Base-by-base conservation (phyloP, 2,888 invertebrate genomes). In the Melinaea menophilus region DNA sequence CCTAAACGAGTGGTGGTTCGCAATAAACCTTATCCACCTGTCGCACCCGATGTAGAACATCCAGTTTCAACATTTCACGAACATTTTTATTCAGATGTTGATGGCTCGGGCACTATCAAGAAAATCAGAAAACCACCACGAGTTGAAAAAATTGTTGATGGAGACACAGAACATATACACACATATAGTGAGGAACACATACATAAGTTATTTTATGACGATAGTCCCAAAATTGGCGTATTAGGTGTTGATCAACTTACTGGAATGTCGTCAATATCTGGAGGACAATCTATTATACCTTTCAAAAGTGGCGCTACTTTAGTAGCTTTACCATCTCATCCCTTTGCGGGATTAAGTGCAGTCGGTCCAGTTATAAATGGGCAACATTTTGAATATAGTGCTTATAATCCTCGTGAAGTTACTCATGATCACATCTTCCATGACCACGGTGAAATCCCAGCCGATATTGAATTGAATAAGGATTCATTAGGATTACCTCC, bases 161-260 rank as follows among this genome's bases (percentile, higher is more conserved):
- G 91, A 64, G 86, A 91, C 73, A 90, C 88, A 68, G 91, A 91
- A 77, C 91, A 91, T 67, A 89, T 91, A 68, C 91, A 91, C 71
- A 90, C 90, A 0, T 91, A 90, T 67, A 91, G 86, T 67, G 91
- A 91, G 72, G 91, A 91, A 71, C 91, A 91, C 59, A 85, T 91
- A 62, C 91, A 91, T 68, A 91, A 91, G 71, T 73, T 90, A 62
- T 76, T 89, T 2, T 90, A 79, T 66, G 83, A 85, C 66, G 82
- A 86, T 31, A 79, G 75, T 35, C 70, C 80, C 1, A 84, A 84
- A 62, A 62, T 78, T 2, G 75, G 77, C 7, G 69, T 83, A 11
- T 74, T 79, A 13, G 80, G 81, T 5, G 72, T 78, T 2, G 81
- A 87, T 61, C 77, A 82, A 33, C 71, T 79, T 5, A 75, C 75